These are phyloP conservation scores for Eleginops maclovinus DNA, from an alignment of 2,113 vertebrate species.

Conservation along the genomic window DNA sequence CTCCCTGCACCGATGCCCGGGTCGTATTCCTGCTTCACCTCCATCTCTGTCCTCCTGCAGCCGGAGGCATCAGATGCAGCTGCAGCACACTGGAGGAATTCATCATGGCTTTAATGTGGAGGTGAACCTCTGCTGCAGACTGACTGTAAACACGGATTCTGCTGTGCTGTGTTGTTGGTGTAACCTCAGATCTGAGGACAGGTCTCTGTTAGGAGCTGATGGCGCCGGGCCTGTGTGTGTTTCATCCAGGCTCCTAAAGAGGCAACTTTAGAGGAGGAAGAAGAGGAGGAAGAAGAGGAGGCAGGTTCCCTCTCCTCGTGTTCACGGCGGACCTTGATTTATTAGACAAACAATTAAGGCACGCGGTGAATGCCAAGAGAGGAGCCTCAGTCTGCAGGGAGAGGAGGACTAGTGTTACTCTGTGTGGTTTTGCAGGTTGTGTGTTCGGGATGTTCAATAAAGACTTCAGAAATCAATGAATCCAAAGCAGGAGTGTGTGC, in stretches of 20 bases:
- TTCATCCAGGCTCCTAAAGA: neutral
- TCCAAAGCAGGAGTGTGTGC: too few species aligned
- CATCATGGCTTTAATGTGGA: neutral
- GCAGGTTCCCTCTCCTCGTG: slow-evolving; percentile 88
- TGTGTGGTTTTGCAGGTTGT: slow-evolving; percentile 16
- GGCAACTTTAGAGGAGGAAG: slow-evolving; percentile 23
- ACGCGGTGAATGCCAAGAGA: slow-evolving; percentile 93
- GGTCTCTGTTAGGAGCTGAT: too few species aligned
- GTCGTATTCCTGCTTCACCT: too few species aligned
- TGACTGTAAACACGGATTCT: neutral
- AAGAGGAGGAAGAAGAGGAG: too few species aligned
- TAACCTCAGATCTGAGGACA: too few species aligned
- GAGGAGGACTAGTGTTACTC: slow-evolving; percentile 76
- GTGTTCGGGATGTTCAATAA: slow-evolving; percentile 23
- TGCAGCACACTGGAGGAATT: neutral
- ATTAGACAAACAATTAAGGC: slow-evolving; percentile 91
- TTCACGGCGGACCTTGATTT: slow-evolving; percentile 97
- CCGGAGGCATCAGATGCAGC: slow-evolving; percentile 15
- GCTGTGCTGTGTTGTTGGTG: neutral
- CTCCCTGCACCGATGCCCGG: neutral
- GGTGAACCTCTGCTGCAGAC: neutral
- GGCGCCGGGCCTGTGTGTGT: too few species aligned
- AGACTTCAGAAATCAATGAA: too few species aligned
- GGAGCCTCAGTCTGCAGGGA: slow-evolving; percentile 88
- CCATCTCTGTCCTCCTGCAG: too few species aligned